Evolutionary conservation across 2,888 invertebrate genomes (phyloP), one percentile per base, ranked within the genome.

Genomic region (Enchytraeus crypticus): DNA sequence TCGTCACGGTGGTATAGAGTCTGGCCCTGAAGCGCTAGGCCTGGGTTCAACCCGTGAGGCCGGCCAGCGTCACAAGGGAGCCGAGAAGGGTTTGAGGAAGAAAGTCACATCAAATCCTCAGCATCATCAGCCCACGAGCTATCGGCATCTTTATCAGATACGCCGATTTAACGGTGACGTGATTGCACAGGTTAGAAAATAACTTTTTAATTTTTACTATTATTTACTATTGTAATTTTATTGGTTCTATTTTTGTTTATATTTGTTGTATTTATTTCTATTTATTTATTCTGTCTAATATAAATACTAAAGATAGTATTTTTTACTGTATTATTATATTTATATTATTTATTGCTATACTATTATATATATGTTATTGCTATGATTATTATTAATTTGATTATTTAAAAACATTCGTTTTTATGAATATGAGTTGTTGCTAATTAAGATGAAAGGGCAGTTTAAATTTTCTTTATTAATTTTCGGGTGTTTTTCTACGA

Each of bases 131-230:
- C 49, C 61, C 5, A 58, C 30, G 5, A 57, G 38, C 60, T 58
- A 60, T 46, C 51, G 53, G 18, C 65, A 95, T 73, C 87, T 91
- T 67, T 91, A 91, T 81, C 90, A 91, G 82, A 88, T 90, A 61
- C 85, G 91, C 70, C 88, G 90, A 8, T 88, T 89, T 32, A 89
- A 90, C 71, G 91, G 91, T 18, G 91, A 91, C 80, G 89, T 91
- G 66, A 89, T 91, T 70, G 88, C 89, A 69, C 90, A 90, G 85
- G 90, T 80, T 11, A 43, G 14, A 43, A 14, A n/a, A 43, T 43
- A 43, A 43, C n/a, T 11, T 14, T 43, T 14, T 11, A 14, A n/a
- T 43, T n/a, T 11, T 43, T 43, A 43, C n/a, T n/a, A n/a, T n/a
- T n/a, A n/a, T n/a, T n/a, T n/a, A n/a, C n/a, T n/a, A n/a, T n/a